Evolutionary conservation across 1,140 invertebrate species (phyloP), one percentile per base, ranked within the genome.

Genomic region (Neomicropteryx cornuta): DNA sequence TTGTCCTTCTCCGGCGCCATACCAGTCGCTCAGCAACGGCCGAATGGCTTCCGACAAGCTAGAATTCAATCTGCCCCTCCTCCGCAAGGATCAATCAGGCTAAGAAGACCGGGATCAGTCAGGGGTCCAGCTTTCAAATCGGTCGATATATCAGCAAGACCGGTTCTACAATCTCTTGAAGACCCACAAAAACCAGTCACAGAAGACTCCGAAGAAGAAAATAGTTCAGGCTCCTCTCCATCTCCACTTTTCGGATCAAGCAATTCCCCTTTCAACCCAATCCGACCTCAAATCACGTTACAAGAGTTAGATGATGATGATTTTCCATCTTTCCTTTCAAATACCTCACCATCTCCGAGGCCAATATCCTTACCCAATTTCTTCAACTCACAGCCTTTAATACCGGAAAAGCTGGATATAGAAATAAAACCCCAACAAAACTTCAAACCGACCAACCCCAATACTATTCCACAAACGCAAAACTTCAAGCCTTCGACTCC

Each of bases 1-100:
- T 49, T 79, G 3, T 65, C 61, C 44, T 76, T 80, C 37, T 73
- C 76, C 1, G 77, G 76, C 5, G 76, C 76, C 0, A 45, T 76
- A n/a, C 45, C 65, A 10, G 23, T 72, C 36, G 57, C 55, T 21
- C 50, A 51, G n/a, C 48, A 37, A 24, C 56, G 44, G 44, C 56
- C 43, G 44, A 58, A 55, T 31, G 56, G 53, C 35, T 67, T 55
- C 53, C 57, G 56, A 46, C 70, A 62, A 51, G 68, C 47, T 43
- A 56, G 63, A 38, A 43, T 68, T 18, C 51, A 60, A 35, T 46
- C 42, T 10, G 50, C 45, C 0, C 50, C 50, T 20, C 39, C 53
- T 10, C 41, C 49, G 4, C 49, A 57, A 33, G 51, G 46, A 1
- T 47, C 60, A 20, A 40, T 64, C 2, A 62, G 72, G 33, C 57